These are phyloP conservation scores for Bubo scandiacus DNA, from an alignment of 2,113 vertebrate genomes.

Conservation along the genomic window DNA sequence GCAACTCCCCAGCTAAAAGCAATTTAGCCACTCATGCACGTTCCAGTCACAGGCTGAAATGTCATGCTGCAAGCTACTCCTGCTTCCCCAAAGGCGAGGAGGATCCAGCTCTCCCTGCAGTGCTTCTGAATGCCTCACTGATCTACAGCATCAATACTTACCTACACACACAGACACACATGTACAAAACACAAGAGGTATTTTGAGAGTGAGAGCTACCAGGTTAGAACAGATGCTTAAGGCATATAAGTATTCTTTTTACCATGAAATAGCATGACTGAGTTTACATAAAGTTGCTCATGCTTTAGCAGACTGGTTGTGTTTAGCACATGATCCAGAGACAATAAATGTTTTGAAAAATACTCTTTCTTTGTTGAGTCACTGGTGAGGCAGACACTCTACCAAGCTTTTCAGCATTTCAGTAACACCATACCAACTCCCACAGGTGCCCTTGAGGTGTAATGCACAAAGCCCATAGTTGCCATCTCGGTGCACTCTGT, in stretches of 20 bases:
- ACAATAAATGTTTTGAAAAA: neutral
- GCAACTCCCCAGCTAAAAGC: neutral
- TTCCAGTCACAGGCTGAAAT: neutral
- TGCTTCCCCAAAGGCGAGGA: neutral
- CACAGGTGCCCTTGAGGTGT: conserved; percentile 85
- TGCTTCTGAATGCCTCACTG: neutral
- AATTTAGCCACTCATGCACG: accelerated
- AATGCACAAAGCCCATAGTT: conserved; percentile 85
- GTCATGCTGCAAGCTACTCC: accelerated
- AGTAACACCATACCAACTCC: conserved; percentile 85
- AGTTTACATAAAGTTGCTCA: neutral
- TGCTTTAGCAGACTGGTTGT: neutral
- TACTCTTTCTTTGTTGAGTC: neutral
- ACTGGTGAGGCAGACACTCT: neutral
- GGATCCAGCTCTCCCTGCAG: accelerated
- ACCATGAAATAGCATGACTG: neutral
- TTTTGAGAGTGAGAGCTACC: neutral
- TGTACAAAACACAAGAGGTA: accelerated
- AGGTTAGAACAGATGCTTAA: neutral
- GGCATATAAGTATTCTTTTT: neutral
- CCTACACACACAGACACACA: neutral
- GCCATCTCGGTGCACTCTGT: conserved; percentile 88
- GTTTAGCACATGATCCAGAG: neutral
- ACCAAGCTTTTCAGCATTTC: neutral
- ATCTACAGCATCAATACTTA: neutral